A percentile compares a stretch with the other conserved stretches of the same genome.
These are phyloP conservation scores for Lepus europaeus DNA, from an alignment of 2,113 vertebrate genomes.

Conservation along the genomic window DNA sequence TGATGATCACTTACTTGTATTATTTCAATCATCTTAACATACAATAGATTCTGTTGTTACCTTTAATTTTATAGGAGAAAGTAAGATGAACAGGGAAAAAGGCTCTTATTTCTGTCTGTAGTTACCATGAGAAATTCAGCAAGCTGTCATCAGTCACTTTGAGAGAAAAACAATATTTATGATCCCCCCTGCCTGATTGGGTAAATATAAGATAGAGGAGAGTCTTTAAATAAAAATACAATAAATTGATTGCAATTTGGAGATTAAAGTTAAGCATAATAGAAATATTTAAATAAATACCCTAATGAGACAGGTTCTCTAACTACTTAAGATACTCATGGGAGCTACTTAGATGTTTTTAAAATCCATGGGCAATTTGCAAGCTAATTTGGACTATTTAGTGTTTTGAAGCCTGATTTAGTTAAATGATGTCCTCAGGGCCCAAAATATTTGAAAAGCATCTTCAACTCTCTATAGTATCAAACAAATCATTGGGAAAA, in stretches of 20 bases:
- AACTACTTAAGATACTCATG: background rate
- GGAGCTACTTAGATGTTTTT: slow-evolving; percentile 21
- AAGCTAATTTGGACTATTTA: background rate
- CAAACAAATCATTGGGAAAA: background rate
- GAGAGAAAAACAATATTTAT: background rate
- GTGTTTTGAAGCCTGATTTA: background rate
- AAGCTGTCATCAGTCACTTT: background rate
- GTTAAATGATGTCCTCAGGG: background rate
- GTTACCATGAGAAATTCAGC: background rate
- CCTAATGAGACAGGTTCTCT: background rate
- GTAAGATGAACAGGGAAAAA: background rate
- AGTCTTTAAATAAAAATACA: background rate
- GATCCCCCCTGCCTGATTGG: background rate
- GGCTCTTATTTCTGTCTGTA: background rate
- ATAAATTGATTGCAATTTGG: background rate
- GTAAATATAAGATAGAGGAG: background rate
- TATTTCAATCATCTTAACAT: background rate
- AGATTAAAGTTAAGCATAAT: background rate
- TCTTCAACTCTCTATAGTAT: accelerated
- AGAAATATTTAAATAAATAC: slow-evolving; percentile 23
- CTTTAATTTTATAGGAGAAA: slow-evolving; percentile 6
- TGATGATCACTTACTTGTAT: background rate
- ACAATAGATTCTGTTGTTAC: background rate
- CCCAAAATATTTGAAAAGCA: background rate
- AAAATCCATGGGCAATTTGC: background rate